Conservation (phyloP, 2,888 invertebrate species). For the Steinernema carpocapsae region DNA sequence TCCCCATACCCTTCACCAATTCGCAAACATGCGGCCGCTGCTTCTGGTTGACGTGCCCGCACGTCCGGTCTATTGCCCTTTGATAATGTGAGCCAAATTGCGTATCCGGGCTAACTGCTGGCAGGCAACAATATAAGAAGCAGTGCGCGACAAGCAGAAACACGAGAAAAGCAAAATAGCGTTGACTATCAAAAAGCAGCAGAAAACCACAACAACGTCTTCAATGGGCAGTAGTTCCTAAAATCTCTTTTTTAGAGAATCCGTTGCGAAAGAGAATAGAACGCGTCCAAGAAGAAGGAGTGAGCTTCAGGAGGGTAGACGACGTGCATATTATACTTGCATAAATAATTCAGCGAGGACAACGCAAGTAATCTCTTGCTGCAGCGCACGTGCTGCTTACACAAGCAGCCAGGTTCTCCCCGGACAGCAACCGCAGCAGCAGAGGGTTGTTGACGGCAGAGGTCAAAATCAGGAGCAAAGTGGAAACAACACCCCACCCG, state of each 20-base stretch:
- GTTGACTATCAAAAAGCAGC: not conserved
- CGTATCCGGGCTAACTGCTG: not conserved
- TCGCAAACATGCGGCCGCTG: too few species aligned
- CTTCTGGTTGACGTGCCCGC: not conserved
- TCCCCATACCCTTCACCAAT: not conserved
- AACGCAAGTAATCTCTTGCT: not conserved
- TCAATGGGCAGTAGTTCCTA: not conserved
- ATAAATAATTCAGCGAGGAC: slow-evolving; percentile 25
- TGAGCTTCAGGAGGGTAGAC: not conserved
- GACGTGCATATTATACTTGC: slow-evolving; percentile 33
- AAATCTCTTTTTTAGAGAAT: not conserved
- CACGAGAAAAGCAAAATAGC: not conserved
- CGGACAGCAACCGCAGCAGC: not conserved
- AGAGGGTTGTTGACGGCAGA: not conserved
- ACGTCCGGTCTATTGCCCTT: slow-evolving; percentile 22
- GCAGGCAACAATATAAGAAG: slow-evolving; percentile 2
- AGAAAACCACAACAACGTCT: not conserved
- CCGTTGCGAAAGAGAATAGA: not conserved
- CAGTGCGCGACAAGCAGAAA: not conserved
- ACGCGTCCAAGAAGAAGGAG: not conserved
- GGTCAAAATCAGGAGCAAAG: slow-evolving; percentile 24
- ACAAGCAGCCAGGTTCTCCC: not conserved
- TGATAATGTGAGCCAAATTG: slow-evolving; percentile 32
- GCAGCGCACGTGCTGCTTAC: not conserved
- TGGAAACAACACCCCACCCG: not conserved